Evolutionary conservation across 1,140 invertebrate genomes (phyloP).

Genomic region (Zaprionus camerounensis): DNA sequence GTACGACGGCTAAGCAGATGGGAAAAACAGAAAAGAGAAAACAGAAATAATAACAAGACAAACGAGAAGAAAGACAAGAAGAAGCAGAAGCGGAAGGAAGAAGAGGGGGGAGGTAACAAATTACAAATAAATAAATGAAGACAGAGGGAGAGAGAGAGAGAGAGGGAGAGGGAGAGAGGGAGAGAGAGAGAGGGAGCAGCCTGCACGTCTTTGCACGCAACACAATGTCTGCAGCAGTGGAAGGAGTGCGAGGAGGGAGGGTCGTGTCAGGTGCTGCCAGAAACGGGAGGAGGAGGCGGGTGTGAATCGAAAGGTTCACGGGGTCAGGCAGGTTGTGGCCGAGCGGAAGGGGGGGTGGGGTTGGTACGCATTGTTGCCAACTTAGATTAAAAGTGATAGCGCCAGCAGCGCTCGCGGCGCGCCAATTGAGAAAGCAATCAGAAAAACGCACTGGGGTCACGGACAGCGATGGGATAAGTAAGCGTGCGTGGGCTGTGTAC

Average conservation of each 20-base stretch:
- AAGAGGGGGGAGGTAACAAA: slow-evolving; percentile 5
- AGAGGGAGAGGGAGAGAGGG: slow-evolving; percentile 6
- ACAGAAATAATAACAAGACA: slow-evolving; percentile 16
- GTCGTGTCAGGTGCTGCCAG: slow-evolving; percentile 1
- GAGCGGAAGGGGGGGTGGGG: neutral
- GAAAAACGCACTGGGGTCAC: slow-evolving; percentile 44
- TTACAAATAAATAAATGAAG: slow-evolving; percentile 40
- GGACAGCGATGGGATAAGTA: slow-evolving; percentile 2
- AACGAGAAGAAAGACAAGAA: slow-evolving; percentile 13
- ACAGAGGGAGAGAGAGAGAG: slow-evolving; percentile 2
- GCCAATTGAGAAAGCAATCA: slow-evolving; percentile 73
- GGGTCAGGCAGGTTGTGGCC: neutral
- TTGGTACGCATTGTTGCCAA: slow-evolving; percentile 70
- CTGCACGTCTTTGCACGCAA: slow-evolving; percentile 35
- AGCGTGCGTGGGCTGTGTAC: neutral
- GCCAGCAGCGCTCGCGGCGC: slow-evolving; percentile 58
- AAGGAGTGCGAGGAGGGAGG: neutral
- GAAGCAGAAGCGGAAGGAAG: neutral
- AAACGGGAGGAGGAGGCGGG: neutral
- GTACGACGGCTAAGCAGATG: neutral
- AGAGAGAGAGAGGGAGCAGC: slow-evolving; percentile 35
- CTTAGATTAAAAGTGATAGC: slow-evolving; percentile 73
- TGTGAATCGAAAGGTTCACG: neutral
- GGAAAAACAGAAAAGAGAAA: neutral
- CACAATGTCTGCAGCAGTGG: slow-evolving; percentile 21